These are phyloP conservation scores for Hypolimnas misippus DNA, from an alignment of 2,888 invertebrate genomes.

Conservation along the genomic window DNA sequence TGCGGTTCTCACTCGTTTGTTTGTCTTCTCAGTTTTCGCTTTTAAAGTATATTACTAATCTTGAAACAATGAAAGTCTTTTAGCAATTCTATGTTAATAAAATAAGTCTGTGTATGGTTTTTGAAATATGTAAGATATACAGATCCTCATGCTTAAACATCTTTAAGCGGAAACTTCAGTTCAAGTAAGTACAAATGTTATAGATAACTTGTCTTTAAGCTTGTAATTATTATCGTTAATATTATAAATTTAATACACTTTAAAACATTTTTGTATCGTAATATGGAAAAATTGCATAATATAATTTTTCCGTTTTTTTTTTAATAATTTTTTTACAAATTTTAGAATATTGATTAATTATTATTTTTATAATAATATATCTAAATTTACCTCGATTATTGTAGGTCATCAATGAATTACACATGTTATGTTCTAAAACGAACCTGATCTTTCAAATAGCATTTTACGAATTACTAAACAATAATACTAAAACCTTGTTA, in stretches of 20 bases:
- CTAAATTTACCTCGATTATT: no score
- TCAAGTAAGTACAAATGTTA: conserved; percentile 2
- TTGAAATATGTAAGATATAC: neutral
- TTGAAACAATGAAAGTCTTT: neutral
- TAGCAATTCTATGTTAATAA: neutral
- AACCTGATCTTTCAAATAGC: no score
- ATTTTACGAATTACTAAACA: no score
- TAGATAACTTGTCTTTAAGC: neutral
- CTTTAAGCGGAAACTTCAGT: neutral
- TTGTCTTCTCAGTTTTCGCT: neutral
- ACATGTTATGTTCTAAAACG: no score
- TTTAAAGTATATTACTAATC: neutral
- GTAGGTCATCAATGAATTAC: no score
- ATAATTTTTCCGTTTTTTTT: neutral
- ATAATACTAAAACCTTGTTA: no score
- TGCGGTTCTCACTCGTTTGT: neutral
- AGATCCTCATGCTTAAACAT: neutral
- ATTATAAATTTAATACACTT: neutral
- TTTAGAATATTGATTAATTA: no score
- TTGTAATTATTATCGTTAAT: neutral
- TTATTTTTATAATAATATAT: no score
- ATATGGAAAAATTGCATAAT: neutral
- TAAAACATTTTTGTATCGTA: neutral
- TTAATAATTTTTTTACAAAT: neutral
- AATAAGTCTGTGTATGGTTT: neutral